A percentile compares a stretch with the other conserved stretches of the same genome.
These are phyloP conservation scores for Lordiphosa stackelbergi DNA, from an alignment of 1,140 invertebrate genomes.

Conservation along the genomic window DNA sequence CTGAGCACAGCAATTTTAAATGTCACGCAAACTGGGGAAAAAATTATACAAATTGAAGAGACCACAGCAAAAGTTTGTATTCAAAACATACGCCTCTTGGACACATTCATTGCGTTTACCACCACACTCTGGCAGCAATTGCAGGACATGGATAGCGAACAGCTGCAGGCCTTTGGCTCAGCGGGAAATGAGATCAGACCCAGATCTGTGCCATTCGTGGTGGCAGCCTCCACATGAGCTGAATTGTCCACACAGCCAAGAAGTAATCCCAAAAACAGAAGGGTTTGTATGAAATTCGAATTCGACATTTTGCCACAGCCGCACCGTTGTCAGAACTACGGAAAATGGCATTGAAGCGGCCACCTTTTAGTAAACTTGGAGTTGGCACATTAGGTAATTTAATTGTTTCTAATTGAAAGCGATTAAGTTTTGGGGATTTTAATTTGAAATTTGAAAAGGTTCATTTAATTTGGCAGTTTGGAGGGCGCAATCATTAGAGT, in stretches of 20 bases:
- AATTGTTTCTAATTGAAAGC: conserved; percentile 7
- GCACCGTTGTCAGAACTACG: neutral
- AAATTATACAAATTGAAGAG: too few species aligned
- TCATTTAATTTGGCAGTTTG: conserved; percentile 12
- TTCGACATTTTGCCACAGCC: conserved; percentile 8
- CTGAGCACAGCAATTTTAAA: conserved; percentile 19
- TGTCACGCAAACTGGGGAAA: conserved; percentile 38
- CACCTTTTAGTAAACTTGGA: conserved; percentile 20
- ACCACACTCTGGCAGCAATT: conserved; percentile 43
- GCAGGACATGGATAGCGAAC: conserved; percentile 37
- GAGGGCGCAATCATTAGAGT: too few species aligned
- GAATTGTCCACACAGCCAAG: neutral
- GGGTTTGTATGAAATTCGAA: neutral
- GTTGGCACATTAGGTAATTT: neutral
- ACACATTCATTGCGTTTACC: conserved; percentile 25
- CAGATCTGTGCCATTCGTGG: neutral
- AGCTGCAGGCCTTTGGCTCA: conserved; percentile 24
- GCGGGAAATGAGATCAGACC: conserved; percentile 29
- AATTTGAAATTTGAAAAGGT: conserved; percentile 17
- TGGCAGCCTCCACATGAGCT: neutral
- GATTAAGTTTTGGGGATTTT: conserved; percentile 13
- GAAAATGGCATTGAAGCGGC: neutral
- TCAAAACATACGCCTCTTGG: conserved; percentile 34
- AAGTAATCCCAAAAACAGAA: conserved; percentile 1
- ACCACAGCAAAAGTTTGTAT: too few species aligned